These are phyloP conservation scores for Leistus spinibarbis DNA, from an alignment of 2,888 invertebrate species.

Conservation along the genomic window DNA sequence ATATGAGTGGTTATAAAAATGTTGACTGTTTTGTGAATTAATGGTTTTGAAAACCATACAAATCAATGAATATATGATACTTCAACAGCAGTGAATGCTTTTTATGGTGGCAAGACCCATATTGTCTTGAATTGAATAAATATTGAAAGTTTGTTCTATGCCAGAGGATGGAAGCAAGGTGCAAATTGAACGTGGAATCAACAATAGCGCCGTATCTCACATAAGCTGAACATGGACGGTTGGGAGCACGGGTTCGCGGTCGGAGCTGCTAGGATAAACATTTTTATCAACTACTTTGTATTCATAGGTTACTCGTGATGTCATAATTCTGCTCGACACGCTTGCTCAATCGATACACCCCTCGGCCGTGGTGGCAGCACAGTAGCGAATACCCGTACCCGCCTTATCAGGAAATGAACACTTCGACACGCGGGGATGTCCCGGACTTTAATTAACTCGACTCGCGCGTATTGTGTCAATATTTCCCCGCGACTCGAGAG, in stretches of 20 bases:
- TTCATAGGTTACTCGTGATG: conserved; percentile 56
- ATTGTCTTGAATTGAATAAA: too few relatives aligned
- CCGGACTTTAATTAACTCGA: conserved; percentile 53
- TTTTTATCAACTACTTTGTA: conserved; percentile 59
- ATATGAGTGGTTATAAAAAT: too few relatives aligned
- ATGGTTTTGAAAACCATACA: too few relatives aligned
- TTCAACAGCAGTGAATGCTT: too few relatives aligned
- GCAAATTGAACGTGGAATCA: background rate
- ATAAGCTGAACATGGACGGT: conserved; percentile 2
- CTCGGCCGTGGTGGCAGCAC: conserved; percentile 13
- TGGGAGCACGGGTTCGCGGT: conserved; percentile 5
- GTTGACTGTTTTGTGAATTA: too few relatives aligned
- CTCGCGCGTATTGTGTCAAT: conserved; percentile 52
- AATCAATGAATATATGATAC: too few relatives aligned
- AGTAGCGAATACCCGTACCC: conserved; percentile 39
- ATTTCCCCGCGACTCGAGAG: conserved; percentile 48
- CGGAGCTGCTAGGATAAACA: conserved; percentile 53
- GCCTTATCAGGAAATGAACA: conserved; percentile 56
- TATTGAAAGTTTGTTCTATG: too few relatives aligned
- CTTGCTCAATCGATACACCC: conserved; percentile 49
- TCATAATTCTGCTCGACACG: conserved; percentile 56
- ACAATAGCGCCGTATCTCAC: background rate
- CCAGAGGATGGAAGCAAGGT: too few relatives aligned
- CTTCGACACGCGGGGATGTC: conserved; percentile 50
- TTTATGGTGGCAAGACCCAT: too few relatives aligned